Evolutionary conservation across 2,113 vertebrate genomes (phyloP).

Genomic region (Dipodomys merriami): DNA sequence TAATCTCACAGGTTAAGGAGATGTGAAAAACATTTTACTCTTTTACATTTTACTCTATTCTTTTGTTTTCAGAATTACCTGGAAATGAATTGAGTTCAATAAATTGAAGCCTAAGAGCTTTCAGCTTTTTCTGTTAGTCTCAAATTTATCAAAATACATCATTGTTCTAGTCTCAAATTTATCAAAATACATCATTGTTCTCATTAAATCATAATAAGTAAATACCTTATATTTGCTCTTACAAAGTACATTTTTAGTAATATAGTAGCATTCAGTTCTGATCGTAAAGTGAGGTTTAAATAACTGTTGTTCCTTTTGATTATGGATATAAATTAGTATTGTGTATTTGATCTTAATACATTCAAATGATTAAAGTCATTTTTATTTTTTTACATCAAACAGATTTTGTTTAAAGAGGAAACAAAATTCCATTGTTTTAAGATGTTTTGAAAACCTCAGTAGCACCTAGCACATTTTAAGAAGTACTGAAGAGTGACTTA

Average conservation of each 20-base stretch:
- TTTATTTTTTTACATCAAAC: conserved; percentile 46
- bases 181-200: conserved; percentile 21
- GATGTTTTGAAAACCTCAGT: conserved; percentile 14
- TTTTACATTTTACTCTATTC: conserved; percentile 24
- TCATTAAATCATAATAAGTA: conserved; percentile 25
- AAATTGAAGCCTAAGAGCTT: conserved; percentile 28
- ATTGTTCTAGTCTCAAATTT: conserved; percentile 31
- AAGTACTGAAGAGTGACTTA: neutral
- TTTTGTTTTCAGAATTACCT: conserved; percentile 9
- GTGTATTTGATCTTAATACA: conserved; percentile 37
- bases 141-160: neutral
- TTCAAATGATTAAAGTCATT: conserved; percentile 35
- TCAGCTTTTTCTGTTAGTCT: conserved; percentile 34
- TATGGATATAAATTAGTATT: conserved; percentile 47
- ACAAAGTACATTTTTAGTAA: neutral
- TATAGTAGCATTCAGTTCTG: conserved; percentile 19
- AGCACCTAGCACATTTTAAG: neutral
- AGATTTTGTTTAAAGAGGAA: neutral
- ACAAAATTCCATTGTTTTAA: neutral
- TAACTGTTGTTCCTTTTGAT: conserved; percentile 35
- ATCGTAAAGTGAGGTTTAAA: conserved; percentile 41
- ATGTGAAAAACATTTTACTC: conserved; percentile 38
- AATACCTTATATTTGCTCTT: conserved; percentile 51
- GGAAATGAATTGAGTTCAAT: neutral
- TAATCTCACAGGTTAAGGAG: neutral